Conservation (phyloP, 1,140 invertebrate genomes). For the Monomorium pharaonis region DNA sequence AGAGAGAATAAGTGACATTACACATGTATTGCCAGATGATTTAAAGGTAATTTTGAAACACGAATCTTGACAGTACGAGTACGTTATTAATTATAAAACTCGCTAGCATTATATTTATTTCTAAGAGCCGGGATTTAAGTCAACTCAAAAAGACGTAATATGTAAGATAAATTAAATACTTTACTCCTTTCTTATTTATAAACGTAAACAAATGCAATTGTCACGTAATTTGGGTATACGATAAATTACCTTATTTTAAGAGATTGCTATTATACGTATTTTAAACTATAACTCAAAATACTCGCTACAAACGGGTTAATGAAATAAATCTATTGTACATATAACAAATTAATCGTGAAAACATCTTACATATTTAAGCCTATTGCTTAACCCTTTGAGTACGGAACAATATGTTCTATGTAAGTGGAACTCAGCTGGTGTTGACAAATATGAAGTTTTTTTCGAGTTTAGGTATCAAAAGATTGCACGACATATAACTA, state of each 20-base stretch:
- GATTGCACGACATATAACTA: not conserved
- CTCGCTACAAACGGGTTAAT: not conserved
- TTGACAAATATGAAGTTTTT: not conserved
- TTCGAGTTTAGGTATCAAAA: not conserved
- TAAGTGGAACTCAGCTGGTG: not conserved
- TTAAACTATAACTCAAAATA: constrained; percentile 31
- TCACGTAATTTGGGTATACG: not conserved
- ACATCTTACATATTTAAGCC: not conserved
- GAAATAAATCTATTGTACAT: constrained; percentile 6
- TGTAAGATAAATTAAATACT: constrained; percentile 23
- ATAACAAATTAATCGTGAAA: not conserved
- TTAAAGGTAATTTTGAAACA: constrained; percentile 92
- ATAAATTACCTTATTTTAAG: constrained; percentile 34
- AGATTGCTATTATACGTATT: not conserved
- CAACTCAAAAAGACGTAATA: constrained; percentile 10
- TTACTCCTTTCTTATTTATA: not conserved
- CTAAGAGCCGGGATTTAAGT: not conserved
- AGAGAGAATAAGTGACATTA: constrained; percentile 92
- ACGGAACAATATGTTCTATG: not conserved
- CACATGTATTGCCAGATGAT: constrained; percentile 94
- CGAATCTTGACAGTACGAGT: constrained; percentile 82
- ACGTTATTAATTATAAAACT: constrained; percentile 67
- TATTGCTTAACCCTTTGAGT: constrained; percentile 1
- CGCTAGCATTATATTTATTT: constrained; percentile 51
- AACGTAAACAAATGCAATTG: constrained; percentile 20